Evolutionary conservation across 30 jellyfish, hydroid and myxozoan genomes (phyloP).

Genomic region (Chironex yamaguchii): DNA sequence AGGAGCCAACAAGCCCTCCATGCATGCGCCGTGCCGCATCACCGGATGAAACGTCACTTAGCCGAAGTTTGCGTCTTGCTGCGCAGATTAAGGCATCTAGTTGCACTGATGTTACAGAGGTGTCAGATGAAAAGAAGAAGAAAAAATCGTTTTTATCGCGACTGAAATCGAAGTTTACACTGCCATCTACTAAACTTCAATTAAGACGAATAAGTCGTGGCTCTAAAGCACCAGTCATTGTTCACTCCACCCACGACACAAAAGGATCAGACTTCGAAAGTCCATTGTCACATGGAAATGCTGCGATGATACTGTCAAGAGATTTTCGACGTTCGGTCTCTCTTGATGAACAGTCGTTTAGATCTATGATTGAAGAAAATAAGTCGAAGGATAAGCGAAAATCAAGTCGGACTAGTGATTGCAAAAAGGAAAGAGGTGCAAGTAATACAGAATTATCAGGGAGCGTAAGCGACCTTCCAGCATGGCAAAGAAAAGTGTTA

Average conservation of each 20-base stretch:
- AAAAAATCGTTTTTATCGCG: constrained; percentile 61
- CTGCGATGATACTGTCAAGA: constrained; percentile 2
- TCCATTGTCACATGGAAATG: background rate
- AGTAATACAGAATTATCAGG: constrained; percentile 21
- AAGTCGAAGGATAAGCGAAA: background rate
- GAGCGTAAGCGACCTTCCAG: background rate
- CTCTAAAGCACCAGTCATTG: constrained; percentile 69
- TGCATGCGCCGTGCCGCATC: no score
- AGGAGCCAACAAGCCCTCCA: background rate
- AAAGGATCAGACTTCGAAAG: constrained; percentile 9
- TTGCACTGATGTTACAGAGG: background rate
- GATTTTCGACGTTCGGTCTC: constrained; percentile 55
- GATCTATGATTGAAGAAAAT: constrained; percentile 13
- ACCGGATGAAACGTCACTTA: background rate
- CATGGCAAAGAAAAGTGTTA: background rate
- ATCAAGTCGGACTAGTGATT: background rate
- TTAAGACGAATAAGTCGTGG: background rate
- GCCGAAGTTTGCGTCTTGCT: background rate
- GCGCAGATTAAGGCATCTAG: background rate
- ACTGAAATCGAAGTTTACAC: constrained; percentile 40
- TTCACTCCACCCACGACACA: constrained; percentile 69
- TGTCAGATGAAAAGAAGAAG: background rate
- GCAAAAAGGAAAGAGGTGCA: background rate
- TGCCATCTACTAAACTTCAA: constrained; percentile 39
- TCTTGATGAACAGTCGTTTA: constrained; percentile 68